Conservation (phyloP, 1,140 invertebrate genomes). For the Euura lappo region DNA sequence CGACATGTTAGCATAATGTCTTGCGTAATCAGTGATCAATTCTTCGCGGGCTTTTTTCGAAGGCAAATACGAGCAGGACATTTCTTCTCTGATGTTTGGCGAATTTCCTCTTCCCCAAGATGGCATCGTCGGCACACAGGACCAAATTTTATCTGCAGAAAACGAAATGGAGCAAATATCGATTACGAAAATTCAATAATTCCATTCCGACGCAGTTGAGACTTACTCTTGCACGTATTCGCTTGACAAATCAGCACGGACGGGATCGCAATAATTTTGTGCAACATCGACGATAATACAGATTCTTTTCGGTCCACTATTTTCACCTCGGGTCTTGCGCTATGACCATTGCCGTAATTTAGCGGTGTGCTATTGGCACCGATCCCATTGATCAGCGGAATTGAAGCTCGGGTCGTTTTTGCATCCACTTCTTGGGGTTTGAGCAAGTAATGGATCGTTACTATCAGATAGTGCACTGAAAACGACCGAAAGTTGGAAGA, state of each 20-base stretch:
- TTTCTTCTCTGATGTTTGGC: slow-evolving; percentile 35
- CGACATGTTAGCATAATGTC: slow-evolving; percentile 26
- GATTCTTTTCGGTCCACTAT: slow-evolving; percentile 2
- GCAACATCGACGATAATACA: not conserved
- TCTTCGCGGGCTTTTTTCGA: slow-evolving; percentile 39
- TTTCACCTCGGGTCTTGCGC: slow-evolving; percentile 17
- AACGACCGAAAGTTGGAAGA: slow-evolving; percentile 15
- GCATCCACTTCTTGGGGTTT: slow-evolving; percentile 17
- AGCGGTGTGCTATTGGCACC: slow-evolving; percentile 22
- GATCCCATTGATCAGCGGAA: slow-evolving; percentile 3
- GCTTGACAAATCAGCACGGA: not conserved
- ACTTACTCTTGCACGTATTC: not conserved
- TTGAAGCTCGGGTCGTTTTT: not conserved
- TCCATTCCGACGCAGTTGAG: not conserved
- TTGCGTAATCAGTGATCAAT: slow-evolving; percentile 27
- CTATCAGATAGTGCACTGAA: slow-evolving; percentile 50
- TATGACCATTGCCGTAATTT: slow-evolving; percentile 10
- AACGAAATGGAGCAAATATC: not conserved
- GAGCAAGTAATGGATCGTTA: slow-evolving; percentile 39
- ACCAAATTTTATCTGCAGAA: slow-evolving; percentile 24
- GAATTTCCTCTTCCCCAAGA: slow-evolving; percentile 33
- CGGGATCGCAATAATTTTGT: not conserved
- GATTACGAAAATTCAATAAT: not conserved
- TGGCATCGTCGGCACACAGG: slow-evolving; percentile 25
- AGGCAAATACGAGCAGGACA: slow-evolving; percentile 51